These are phyloP conservation scores for Ptychochromis oligacanthus DNA, from an alignment of 2,113 vertebrate genomes.

Conservation along the genomic window DNA sequence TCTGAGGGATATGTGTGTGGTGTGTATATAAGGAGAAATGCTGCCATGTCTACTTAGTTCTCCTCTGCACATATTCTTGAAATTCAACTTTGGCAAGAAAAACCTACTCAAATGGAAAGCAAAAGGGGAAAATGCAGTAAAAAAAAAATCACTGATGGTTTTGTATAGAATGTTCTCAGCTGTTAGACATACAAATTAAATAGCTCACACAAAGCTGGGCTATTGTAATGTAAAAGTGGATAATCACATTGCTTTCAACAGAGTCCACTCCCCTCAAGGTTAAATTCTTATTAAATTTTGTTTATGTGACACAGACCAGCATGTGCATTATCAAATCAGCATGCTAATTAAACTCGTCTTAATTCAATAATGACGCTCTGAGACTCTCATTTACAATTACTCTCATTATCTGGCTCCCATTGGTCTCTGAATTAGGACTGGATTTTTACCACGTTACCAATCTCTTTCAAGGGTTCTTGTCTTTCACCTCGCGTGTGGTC, in stretches of 20 bases:
- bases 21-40: constrained; percentile 57
- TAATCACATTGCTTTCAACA: constrained; percentile 45
- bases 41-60: constrained; percentile 58
- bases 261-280: constrained; percentile 41
- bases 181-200: constrained; percentile 42
- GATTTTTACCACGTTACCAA: constrained; percentile 67
- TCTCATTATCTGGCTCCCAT: constrained; percentile 68
- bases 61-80: constrained; percentile 32
- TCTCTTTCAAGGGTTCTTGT: constrained; percentile 73
- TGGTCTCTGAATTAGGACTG: constrained; percentile 52
- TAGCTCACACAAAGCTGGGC: constrained; percentile 27
- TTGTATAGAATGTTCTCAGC: constrained; percentile 27
- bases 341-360: constrained; percentile 66
- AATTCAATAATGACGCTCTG: constrained; percentile 65
- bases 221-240: constrained; percentile 38
- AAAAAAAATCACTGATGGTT: constrained; percentile 9
- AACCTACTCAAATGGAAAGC: constrained; percentile 27
- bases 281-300: constrained; percentile 27
- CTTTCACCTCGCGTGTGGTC: constrained; percentile 72
- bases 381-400: constrained; percentile 57
- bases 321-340: constrained; percentile 37
- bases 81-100: constrained; percentile 44
- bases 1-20: constrained; percentile 37
- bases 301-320: constrained; percentile 51
- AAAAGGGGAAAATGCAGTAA: constrained; percentile 36